Evolutionary conservation across 2,888 invertebrate genomes (phyloP), one percentile per base, ranked within the genome.

Genomic region (Atrina japonica): DNA sequence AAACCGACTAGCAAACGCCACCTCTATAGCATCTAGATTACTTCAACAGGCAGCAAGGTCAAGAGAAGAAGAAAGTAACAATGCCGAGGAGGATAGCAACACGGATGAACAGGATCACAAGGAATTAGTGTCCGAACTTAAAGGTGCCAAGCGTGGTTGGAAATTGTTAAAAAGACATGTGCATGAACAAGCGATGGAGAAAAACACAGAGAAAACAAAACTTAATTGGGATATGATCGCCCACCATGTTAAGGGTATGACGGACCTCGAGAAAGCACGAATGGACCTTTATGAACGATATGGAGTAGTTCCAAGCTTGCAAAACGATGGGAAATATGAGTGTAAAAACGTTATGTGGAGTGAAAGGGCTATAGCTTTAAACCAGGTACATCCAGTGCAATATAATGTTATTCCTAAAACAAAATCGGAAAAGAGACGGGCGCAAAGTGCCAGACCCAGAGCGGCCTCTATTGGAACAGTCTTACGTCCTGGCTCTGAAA

Each of bases 301-400:
- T 56, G 86, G 86, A 3, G 69, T 87, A 18, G 63, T 85, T 11
- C 86, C 86, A 3, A 78, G 71, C 1, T 52, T 77, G 1, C 66
- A 70, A 27, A 73, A 71, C 2, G 83, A 86, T 25, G 86, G 86
- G 11, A 72, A 70, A 1, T 64, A 77, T 14, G 78, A 80, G 6
- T 81, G 77, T 70, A 83, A 82, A 50, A 85, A 86, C 72, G 75
- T 75, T 14, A 86, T 86, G 86, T 79, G 84, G 61, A 86, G 85
- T 74, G 77, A 84, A 16, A 72, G 80, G 11, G 80, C 82, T 3
- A 64, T 66, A 14, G 58, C 63, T 3, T 47, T 66, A 21, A 60
- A 59, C 41, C 35, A 60, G 53, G 60, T 60, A 27, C 50, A 70
- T 47, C 66, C 55, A 2, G 35, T 43, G 5, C 53, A 59, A 30